Conservation (phyloP, 2,113 vertebrate genomes). For the Ciconia maguari region DNA sequence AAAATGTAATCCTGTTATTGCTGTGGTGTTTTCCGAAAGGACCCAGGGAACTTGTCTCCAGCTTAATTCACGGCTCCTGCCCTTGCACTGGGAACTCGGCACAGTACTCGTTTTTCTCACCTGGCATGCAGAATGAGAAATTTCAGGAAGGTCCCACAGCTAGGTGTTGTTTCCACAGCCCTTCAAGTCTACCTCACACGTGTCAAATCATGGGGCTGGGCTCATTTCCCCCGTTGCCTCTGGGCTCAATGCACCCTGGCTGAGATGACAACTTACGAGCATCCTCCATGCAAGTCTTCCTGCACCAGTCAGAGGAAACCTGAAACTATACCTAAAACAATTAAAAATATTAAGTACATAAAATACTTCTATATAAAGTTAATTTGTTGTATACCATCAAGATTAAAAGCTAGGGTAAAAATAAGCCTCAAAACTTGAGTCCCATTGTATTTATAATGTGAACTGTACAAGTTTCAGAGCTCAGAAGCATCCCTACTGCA, state of each 20-base stretch:
- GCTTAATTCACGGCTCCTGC: not conserved
- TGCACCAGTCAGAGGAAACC: not conserved
- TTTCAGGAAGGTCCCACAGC: not conserved
- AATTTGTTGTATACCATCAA: not conserved
- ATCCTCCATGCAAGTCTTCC: not conserved
- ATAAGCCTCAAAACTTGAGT: not conserved
- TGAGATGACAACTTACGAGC: not conserved
- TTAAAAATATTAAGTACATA: not conserved
- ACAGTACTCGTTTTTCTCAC: not conserved
- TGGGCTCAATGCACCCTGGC: accelerated
- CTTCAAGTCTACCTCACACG: not conserved
- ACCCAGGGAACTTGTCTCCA: not conserved
- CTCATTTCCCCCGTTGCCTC: not conserved
- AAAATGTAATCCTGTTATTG: not conserved
- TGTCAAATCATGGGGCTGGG: not conserved
- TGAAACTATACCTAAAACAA: not conserved
- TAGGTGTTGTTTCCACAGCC: not conserved
- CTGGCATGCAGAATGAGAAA: not conserved
- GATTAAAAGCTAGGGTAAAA: not conserved
- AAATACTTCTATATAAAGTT: not conserved
- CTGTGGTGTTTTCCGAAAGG: not conserved
- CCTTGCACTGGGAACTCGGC: not conserved
- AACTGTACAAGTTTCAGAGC: not conserved
- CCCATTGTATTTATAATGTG: not conserved
- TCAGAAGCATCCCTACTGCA: not conserved